Base-by-base conservation (phyloP, 1,140 invertebrate genomes). In the Drosophila miranda region DNA sequence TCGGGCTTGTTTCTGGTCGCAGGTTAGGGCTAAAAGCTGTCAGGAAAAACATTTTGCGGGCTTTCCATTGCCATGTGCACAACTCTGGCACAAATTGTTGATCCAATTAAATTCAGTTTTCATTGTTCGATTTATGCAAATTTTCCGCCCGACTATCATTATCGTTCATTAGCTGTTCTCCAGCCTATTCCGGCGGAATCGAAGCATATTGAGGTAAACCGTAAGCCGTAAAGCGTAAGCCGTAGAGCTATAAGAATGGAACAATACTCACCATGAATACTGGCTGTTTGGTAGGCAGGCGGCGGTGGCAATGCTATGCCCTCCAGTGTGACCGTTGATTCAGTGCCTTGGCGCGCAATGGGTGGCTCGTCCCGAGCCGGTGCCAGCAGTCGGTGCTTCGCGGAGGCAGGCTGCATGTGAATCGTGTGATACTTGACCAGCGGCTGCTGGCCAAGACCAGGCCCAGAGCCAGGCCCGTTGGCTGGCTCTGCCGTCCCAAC, bases 351-450 rank as follows among this genome's bases (percentile, higher is more conserved):
- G 13, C 42, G 46, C 9, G 30, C 41, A 14, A 55, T 50, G 9
- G 46, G 28, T 13, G 66, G 2, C 11, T 52, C 41, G 53, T 69
- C 42, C 13, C 69, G 55, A 26, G 49, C 58, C 14, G 75, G 51
- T 44, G 72, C 67, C 30, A 88, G 41, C 57, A 84, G 52, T 43
- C 79, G 75, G 26, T 74, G 76, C 61, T 81, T 87, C 53, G 82
- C 56, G 54, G 86, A 50, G 51, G 79, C 63, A 30, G 89, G 89
- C 26, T 89, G 80, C 73, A 90, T 79, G 71, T 90, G 89, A 75
- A 90, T 90, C 52, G 89, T 90, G 46, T 90, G 89, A 72, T 90
- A 90, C 75, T 90, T 90, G 45, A 90, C 82, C 68, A 90, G 52
- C 30, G 23, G 23, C 23, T 26, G 23, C 23, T 4, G 23, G 23